A percentile compares a stretch with the other conserved stretches of the same genome.
phyloP scores from a whole-genome alignment of 2,113 vertebrate species.

The Pelecanoides urinatrix region DNA sequence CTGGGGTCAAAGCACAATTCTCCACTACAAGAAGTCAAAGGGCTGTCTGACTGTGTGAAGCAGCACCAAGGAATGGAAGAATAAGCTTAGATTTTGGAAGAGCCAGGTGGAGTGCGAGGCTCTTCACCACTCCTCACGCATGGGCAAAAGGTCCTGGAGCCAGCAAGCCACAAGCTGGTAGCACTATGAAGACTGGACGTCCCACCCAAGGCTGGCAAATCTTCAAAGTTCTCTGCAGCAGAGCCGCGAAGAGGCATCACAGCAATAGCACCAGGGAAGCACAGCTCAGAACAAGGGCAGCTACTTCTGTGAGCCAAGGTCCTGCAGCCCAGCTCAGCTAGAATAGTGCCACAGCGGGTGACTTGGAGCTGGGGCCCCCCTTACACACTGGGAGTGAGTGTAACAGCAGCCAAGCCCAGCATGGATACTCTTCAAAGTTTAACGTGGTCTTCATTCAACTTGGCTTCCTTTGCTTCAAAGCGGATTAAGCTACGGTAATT shows the following conservation, averaged over 20 bases:
- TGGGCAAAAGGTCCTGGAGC: not conserved
- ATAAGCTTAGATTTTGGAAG: not conserved
- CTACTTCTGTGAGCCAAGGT: not conserved
- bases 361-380: not conserved
- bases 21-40: not conserved
- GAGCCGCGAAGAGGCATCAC: not conserved
- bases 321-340: not conserved
- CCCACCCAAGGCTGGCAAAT: not conserved
- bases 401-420: not conserved
- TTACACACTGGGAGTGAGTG: not conserved
- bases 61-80: not conserved
- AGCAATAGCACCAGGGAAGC: not conserved
- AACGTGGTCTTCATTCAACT: not conserved
- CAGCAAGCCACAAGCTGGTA: not conserved
- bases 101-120: not conserved
- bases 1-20: not conserved
- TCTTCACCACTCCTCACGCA: not conserved
- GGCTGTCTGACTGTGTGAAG: not conserved
- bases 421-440: not conserved
- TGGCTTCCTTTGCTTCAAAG: not conserved
- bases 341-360: accelerated
- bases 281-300: not conserved
- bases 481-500: not conserved
- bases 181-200: not conserved
- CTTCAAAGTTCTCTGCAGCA: not conserved